A percentile compares a stretch with the other conserved stretches of the same genome.
Conservation (phyloP, 2,797 vertebrate genomes). For the Microhierax caerulescens region DNA sequence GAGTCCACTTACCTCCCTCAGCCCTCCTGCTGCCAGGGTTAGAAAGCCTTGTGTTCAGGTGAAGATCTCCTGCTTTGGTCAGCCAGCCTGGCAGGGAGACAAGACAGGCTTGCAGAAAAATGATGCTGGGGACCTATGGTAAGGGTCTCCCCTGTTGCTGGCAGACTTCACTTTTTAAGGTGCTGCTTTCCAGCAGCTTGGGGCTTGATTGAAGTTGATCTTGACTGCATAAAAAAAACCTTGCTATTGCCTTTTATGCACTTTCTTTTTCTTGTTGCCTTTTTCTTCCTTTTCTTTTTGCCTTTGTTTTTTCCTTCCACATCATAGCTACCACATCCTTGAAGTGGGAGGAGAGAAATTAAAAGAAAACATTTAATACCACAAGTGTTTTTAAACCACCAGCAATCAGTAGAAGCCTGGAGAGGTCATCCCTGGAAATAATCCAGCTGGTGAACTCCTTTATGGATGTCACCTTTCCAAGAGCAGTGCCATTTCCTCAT, state of each 20-base stretch:
- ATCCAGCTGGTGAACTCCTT: constrained; percentile 23
- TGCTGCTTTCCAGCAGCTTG: neutral
- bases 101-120: neutral
- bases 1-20: neutral
- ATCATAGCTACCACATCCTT: neutral
- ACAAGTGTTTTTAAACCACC: neutral
- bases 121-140: neutral
- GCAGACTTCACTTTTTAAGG: neutral
- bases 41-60: neutral
- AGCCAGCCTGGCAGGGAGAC: neutral
- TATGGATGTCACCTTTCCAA: neutral
- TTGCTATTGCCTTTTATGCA: neutral
- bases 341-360: constrained; percentile 7
- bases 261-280: neutral
- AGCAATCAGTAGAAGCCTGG: neutral
- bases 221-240: neutral
- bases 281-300: neutral
- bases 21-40: neutral
- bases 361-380: constrained; percentile 54
- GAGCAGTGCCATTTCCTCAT: constrained; percentile 9
- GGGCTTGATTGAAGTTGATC: neutral
- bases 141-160: neutral
- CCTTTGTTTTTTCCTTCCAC: neutral
- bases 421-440: constrained; percentile 26
- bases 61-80: neutral